phyloP scores from a whole-genome alignment of 2,888 invertebrate genomes.

The Hartigia nigra region DNA sequence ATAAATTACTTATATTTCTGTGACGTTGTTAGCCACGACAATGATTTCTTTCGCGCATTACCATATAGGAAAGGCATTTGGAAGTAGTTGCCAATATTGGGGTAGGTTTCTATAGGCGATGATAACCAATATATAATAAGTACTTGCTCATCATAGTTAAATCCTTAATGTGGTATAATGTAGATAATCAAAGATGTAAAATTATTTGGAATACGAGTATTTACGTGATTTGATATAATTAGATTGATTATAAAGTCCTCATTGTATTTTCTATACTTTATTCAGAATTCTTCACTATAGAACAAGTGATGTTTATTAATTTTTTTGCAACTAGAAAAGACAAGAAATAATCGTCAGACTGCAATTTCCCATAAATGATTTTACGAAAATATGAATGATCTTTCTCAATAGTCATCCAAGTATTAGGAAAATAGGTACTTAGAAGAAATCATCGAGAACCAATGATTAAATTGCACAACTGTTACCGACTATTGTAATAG shows the following conservation, averaged over 20 bases:
- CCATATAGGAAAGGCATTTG: neutral
- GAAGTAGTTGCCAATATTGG: neutral
- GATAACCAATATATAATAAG: neutral
- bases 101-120: neutral
- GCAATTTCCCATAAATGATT: neutral
- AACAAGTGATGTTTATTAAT: neutral
- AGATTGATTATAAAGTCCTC: neutral
- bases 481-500: neutral
- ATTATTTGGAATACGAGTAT: neutral
- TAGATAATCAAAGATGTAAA: neutral
- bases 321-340: neutral
- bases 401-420: neutral
- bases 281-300: neutral
- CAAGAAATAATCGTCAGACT: neutral
- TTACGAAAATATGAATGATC: neutral
- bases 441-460: too few species aligned
- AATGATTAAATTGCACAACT: neutral
- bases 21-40: neutral
- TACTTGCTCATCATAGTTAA: neutral
- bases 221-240: neutral
- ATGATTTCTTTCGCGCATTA: neutral
- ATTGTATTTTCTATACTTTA: neutral
- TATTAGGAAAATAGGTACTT: neutral
- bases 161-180: neutral
- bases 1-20: neutral